phyloP scores from a whole-genome alignment of 2,888 invertebrate genomes.

The Morpho helenor region DNA sequence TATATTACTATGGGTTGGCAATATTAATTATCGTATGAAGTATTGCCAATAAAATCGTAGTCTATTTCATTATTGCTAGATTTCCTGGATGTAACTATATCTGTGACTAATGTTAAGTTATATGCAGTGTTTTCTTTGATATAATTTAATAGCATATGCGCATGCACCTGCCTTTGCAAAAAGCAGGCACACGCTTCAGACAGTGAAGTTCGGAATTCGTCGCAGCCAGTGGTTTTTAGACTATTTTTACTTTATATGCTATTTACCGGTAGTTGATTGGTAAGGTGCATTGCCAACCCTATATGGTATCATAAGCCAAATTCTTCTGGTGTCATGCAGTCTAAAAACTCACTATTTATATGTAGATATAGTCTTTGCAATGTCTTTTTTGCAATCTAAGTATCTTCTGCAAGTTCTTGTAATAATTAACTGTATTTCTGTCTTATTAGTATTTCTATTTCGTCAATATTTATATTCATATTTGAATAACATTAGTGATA shows the following conservation, averaged over 20 bases:
- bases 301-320: constrained; percentile 26
- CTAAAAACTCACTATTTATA: too few species aligned
- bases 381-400: constrained; percentile 5
- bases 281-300: constrained; percentile 58
- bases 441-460: background rate
- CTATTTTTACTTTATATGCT: constrained; percentile 72
- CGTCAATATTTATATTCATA: too few species aligned
- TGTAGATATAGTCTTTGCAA: constrained; percentile 8
- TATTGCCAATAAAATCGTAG: too few species aligned
- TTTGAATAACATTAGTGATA: too few species aligned
- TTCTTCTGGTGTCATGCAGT: constrained; percentile 23
- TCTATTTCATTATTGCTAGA: too few species aligned
- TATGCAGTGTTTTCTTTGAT: constrained; percentile 63
- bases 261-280: constrained; percentile 77
- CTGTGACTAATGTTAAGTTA: constrained; percentile 45
- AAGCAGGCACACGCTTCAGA: constrained; percentile 74
- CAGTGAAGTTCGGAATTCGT: constrained; percentile 73
- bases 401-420: constrained; percentile 2
- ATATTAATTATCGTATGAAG: too few species aligned
- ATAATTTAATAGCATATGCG: constrained; percentile 76
- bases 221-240: constrained; percentile 60
- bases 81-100: constrained; percentile 33
- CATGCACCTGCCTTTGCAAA: constrained; percentile 74
- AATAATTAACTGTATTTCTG: background rate
- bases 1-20: too few species aligned